Base-by-base conservation (phyloP, 2,888 invertebrate species). In the Drosophila austrosaltans region DNA sequence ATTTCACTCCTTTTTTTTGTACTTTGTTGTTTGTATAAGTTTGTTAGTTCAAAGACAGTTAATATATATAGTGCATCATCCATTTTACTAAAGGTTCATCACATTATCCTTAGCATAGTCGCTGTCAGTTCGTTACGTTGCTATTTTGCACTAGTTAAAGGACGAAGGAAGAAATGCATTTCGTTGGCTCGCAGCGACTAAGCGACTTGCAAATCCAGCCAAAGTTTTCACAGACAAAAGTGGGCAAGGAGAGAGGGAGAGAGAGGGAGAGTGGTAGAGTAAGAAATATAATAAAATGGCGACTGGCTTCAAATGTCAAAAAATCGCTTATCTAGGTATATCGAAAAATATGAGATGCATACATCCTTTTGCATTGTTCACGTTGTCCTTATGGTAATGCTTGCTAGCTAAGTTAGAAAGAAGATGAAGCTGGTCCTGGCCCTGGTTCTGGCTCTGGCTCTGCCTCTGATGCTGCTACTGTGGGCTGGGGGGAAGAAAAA, bases 301-400 rank as follows among this genome's bases (percentile, higher is more conserved):
- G 39, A 57, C 39, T 57, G 57, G 57, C 57, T 57, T 57, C 22
- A n/a, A 25, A 57, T 44, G 54, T 44, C 42, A 16, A 44, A 72
- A 69, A 69, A 73, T 69, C 53, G 53, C 73, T 69, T 76, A 69
- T 67, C 72, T 74, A 59, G 58, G 56, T 59, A 63, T 74, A 63
- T 59, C 69, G 48, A 53, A 65, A 75, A 75, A 74, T 68, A 74
- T 75, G 75, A 60, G 53, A 57, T 44, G 58, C 53, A 67, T 74
- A 63, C 58, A 63, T 44, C 48, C 69, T 44, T 61, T 60, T 63
- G 74, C 72, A 72, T 72, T 72, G 74, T 72, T 73, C 74, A 60
- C 72, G 39, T 57, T 48, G 57, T 60, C 66, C 73, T 57, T 12
- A 48, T 59, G 54, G n/a, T 39, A 40, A n/a, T 30, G 20, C 10